These are phyloP conservation scores for Machimus rusticus DNA, from an alignment of 2,888 invertebrate genomes.

Conservation along the genomic window DNA sequence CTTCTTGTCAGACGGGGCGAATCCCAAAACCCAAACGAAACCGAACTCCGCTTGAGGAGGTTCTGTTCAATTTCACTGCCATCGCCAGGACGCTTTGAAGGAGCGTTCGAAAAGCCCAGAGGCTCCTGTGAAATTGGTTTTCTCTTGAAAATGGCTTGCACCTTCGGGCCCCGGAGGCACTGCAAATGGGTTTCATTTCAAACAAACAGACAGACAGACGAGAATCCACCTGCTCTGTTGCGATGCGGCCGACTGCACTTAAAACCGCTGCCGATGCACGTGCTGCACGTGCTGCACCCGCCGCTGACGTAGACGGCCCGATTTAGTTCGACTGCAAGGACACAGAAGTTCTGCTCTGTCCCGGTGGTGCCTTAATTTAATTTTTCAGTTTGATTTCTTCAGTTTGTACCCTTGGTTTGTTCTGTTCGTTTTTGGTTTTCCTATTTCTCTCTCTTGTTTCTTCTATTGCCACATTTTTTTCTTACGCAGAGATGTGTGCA, in stretches of 20 bases:
- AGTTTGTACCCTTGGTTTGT: not conserved
- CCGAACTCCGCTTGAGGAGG: not conserved
- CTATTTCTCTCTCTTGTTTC: constrained; percentile 61
- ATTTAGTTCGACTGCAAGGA: not conserved
- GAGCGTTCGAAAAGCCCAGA: not conserved
- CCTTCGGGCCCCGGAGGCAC: not conserved
- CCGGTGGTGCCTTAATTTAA: not conserved
- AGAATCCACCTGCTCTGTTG: not conserved
- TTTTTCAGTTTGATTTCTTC: not conserved
- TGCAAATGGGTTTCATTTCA: not conserved
- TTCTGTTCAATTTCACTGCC: not conserved
- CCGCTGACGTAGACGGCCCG: not conserved
- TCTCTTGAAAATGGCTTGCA: not conserved
- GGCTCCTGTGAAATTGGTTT: not conserved
- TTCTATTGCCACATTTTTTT: constrained; percentile 64
- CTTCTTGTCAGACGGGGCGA: not conserved
- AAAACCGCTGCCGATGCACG: not conserved
- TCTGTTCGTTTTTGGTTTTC: constrained; percentile 47
- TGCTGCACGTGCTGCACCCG: too few species aligned
- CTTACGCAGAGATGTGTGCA: constrained; percentile 67
- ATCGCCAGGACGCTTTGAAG: not conserved
- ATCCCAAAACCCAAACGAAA: not conserved
- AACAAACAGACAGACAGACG: not conserved
- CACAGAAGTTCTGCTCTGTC: not conserved
- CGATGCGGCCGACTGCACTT: not conserved